Evolutionary conservation across 2,113 vertebrate genomes (phyloP).

Genomic region (Lasiurus borealis): DNA sequence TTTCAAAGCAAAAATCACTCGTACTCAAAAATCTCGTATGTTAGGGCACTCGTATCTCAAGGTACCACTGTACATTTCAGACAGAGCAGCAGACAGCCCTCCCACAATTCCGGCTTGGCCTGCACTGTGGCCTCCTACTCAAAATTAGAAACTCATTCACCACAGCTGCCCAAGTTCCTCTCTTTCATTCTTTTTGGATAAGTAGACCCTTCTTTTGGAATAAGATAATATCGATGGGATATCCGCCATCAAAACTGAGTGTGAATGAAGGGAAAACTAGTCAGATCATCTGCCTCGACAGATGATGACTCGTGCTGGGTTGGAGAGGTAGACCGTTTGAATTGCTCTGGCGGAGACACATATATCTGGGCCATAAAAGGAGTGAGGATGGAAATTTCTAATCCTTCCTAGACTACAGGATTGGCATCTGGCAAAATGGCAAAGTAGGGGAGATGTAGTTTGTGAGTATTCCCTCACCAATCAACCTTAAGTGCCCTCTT

Average conservation of each 20-base stretch:
- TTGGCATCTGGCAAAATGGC: not conserved
- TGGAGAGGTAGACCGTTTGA: slow-evolving; percentile 37
- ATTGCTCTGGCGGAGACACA: not conserved
- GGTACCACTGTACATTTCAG: not conserved
- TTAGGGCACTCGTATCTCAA: no score
- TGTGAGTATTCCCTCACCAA: rapidly evolving
- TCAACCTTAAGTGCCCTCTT: not conserved
- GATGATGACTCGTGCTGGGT: not conserved
- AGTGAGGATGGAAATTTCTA: not conserved
- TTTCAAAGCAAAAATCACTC: no score
- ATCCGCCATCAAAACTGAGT: slow-evolving; percentile 48
- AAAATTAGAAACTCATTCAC: slow-evolving; percentile 46
- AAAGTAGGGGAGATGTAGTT: not conserved
- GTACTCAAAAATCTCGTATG: no score
- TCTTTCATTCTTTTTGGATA: not conserved
- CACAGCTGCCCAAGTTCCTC: slow-evolving; percentile 15
- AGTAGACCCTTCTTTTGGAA: slow-evolving; percentile 29
- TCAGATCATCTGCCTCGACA: slow-evolving; percentile 1
- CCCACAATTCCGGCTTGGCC: not conserved
- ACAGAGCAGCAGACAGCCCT: not conserved
- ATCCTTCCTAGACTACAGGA: not conserved
- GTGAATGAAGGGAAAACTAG: slow-evolving; percentile 7
- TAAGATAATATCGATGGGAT: not conserved
- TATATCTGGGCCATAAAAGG: not conserved
- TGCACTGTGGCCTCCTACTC: not conserved